phyloP scores from a whole-genome alignment of 2,113 vertebrate genomes.

The Lucifuga dentata region DNA sequence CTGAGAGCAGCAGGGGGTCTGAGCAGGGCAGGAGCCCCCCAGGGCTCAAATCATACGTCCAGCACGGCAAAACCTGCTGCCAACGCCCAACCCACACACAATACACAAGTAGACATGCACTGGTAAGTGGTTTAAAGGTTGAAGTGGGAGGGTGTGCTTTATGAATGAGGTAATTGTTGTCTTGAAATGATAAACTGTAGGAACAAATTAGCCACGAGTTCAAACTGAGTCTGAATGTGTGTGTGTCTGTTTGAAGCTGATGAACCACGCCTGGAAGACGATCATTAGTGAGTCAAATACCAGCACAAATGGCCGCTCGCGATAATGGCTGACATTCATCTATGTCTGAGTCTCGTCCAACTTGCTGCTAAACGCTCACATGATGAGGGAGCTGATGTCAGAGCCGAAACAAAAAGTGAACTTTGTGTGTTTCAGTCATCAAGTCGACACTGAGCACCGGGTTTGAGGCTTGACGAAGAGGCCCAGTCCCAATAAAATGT shows the following conservation, averaged over 20 bases:
- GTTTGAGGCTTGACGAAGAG: too few relatives aligned
- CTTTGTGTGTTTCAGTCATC: too few relatives aligned
- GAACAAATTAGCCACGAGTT: constrained; percentile 51
- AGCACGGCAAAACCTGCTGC: constrained; percentile 11
- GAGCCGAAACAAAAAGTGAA: constrained; percentile 8
- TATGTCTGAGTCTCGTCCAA: constrained; percentile 75
- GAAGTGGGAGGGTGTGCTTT: not conserved
- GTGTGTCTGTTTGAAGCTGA: constrained; percentile 40
- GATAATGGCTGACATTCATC: constrained; percentile 82
- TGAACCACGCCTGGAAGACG: constrained; percentile 71
- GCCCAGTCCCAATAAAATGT: too few relatives aligned
- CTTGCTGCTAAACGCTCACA: constrained; percentile 62
- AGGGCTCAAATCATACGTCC: constrained; percentile 4
- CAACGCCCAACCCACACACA: not conserved
- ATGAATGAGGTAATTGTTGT: constrained; percentile 26
- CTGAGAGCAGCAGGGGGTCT: constrained; percentile 10
- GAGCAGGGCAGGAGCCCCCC: constrained; percentile 3
- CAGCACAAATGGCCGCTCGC: constrained; percentile 75
- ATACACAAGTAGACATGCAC: not conserved
- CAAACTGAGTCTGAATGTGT: constrained; percentile 16
- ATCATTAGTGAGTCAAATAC: constrained; percentile 80
- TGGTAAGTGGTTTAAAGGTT: constrained; percentile 10
- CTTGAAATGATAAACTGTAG: constrained; percentile 30
- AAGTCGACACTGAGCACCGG: too few relatives aligned
- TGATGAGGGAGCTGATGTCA: constrained; percentile 33